These are phyloP conservation scores for Ciconia boyciana DNA, from an alignment of 2,113 vertebrate genomes.

Conservation along the genomic window DNA sequence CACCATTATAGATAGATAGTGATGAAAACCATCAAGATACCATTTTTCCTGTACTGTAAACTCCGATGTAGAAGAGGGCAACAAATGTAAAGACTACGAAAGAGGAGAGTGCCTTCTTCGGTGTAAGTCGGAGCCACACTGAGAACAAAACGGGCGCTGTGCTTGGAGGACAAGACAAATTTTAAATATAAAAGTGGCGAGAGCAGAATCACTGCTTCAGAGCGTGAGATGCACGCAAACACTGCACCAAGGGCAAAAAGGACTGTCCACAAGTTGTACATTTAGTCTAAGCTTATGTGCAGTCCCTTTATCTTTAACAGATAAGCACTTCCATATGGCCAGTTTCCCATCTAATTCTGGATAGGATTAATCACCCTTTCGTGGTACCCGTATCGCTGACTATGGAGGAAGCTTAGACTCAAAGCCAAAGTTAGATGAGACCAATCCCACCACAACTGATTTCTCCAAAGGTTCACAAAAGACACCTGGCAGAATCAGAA, in stretches of 20 bases:
- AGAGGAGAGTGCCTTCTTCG: background rate
- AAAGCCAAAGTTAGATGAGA: background rate
- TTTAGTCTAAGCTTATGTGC: background rate
- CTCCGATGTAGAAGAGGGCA: background rate
- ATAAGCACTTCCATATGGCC: background rate
- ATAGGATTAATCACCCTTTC: background rate
- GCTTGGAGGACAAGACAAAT: no score
- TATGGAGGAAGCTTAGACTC: background rate
- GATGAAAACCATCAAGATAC: no score
- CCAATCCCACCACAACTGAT: background rate
- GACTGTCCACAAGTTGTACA: background rate
- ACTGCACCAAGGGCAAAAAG: background rate
- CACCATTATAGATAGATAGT: no score
- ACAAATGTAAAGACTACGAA: background rate
- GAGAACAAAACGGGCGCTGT: background rate
- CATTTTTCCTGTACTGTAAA: background rate
- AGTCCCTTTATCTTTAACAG: background rate
- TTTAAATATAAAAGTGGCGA: background rate
- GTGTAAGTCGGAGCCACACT: background rate
- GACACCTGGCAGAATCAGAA: background rate
- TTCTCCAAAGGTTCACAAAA: background rate
- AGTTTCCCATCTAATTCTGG: background rate
- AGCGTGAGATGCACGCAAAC: background rate
- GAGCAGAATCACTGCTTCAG: background rate
- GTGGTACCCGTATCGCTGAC: rapidly evolving